Conservation (phyloP, 2,113 vertebrate genomes). For the Kryptolebias marmoratus region DNA sequence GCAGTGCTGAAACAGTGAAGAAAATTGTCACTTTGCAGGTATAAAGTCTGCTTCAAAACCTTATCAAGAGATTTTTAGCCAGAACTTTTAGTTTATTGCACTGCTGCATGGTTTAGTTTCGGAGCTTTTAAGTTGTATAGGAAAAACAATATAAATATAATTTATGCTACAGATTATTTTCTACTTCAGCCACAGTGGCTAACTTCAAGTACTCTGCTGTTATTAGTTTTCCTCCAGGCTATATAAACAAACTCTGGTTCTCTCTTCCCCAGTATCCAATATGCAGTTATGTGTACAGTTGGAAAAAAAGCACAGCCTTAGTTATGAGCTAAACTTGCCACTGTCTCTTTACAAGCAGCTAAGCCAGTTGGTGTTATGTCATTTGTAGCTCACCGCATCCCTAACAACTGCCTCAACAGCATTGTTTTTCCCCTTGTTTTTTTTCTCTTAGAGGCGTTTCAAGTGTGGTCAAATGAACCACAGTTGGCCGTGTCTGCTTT, state of each 20-base stretch:
- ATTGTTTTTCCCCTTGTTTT: background rate
- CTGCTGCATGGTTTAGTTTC: conserved; percentile 5
- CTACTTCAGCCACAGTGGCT: background rate
- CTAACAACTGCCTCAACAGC: conserved; percentile 1
- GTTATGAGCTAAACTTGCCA: conserved; percentile 1
- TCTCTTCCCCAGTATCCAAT: conserved; percentile 10
- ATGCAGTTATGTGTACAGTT: background rate
- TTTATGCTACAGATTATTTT: background rate
- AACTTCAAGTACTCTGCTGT: conserved; percentile 4
- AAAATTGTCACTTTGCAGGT: too few relatives aligned
- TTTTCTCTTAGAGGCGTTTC: background rate
- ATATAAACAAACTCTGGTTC: background rate
- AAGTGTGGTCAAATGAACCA: conserved; percentile 15
- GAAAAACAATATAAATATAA: background rate
- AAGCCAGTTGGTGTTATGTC: background rate
- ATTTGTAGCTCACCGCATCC: conserved; percentile 10
- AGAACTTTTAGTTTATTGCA: background rate
- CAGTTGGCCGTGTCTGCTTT: conserved; percentile 16
- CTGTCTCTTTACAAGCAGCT: conserved; percentile 12
- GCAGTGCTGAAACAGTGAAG: background rate
- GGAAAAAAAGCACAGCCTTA: conserved; percentile 1
- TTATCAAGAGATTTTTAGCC: background rate
- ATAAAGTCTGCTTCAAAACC: background rate
- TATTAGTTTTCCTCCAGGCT: background rate
- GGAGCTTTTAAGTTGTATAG: conserved; percentile 4